These are phyloP conservation scores for Thalassophryne amazonica DNA, from an alignment of 2,797 vertebrate genomes.

Conservation along the genomic window DNA sequence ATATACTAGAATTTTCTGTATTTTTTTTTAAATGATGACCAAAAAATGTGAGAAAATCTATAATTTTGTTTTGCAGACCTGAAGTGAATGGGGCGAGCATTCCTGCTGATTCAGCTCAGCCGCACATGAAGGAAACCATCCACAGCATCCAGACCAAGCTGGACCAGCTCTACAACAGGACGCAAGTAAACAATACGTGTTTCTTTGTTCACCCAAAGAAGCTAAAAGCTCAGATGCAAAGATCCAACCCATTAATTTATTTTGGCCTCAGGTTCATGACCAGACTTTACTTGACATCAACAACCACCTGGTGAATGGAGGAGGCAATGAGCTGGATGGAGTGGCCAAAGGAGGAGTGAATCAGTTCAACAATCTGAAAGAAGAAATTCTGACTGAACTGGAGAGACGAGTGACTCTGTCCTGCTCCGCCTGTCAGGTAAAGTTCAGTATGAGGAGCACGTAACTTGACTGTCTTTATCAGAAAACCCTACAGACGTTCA, in stretches of 20 bases:
- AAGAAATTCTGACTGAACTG: constrained; percentile 77
- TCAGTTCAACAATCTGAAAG: constrained; percentile 68
- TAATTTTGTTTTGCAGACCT: constrained; percentile 33
- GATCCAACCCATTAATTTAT: not conserved
- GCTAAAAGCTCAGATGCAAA: not conserved
- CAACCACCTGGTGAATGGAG: constrained; percentile 75
- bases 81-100: constrained; percentile 71
- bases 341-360: constrained; percentile 10
- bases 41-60: not conserved
- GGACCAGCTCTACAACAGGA: constrained; percentile 87
- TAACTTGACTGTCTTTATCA: no score
- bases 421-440: constrained; percentile 83
- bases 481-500: no score
- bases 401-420: constrained; percentile 83
- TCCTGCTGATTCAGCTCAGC: constrained; percentile 84
- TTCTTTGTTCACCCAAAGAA: not conserved
- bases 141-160: constrained; percentile 86
- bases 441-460: not conserved
- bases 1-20: no score
- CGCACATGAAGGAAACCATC: constrained; percentile 88
- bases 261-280: constrained; percentile 75
- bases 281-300: constrained; percentile 82
- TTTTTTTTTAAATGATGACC: not conserved
- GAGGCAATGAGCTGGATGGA: constrained; percentile 56
- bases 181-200: constrained; percentile 53